Base-by-base conservation (phyloP, 2,113 vertebrate species). In the Micronisus gabar region DNA sequence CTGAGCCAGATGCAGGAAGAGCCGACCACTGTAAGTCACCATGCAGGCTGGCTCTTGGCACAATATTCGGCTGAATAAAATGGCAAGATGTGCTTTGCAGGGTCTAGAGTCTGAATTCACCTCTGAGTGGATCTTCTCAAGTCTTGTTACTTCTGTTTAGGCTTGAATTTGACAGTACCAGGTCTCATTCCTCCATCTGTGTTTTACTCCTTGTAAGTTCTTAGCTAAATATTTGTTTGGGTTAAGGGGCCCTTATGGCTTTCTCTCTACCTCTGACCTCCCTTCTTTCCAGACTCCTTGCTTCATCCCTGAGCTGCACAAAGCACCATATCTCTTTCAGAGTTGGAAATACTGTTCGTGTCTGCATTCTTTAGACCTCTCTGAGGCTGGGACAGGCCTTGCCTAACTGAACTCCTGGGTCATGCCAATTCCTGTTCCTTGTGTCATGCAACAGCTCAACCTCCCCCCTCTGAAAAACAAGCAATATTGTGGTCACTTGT, bases 401-500 rank as follows among this genome's bases (percentile, higher is more conserved):
- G 10, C 27, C 15, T 78, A n/a, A 43, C 4, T 0, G 13, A 13
- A 86, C 50, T 74, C 53, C 23, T 1, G 6, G 41, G 11, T 65
- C 18, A 7, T 47, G 48, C 36, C 13, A 53, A 13, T 73, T 74
- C 67, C 18, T 38, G 7, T 67, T 88, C 58, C n/a, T 63, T 73
- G 30, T n/a, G 34, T 50, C 32, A 1, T 50, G 36, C 14, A 47
- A 21, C 29, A 73, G 5, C 34, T 80, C 41, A 30, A 26, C 27
- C 4, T 71, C 14, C 5, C 10, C 5, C 12, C 41, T 47, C 36
- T 86, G 38, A 63, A 92, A 92, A 70, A 25, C 10, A 52, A 62
- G 36, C 34, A 40, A 0, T 43, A 18, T 7, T 27, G 20, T 27
- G 40, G 53, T 67, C 40, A 45, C 19, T 48, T 0, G 0, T 23